Evolutionary conservation across 1,140 invertebrate species (phyloP).

Genomic region (Hermatobates lingyangjiaoensis): DNA sequence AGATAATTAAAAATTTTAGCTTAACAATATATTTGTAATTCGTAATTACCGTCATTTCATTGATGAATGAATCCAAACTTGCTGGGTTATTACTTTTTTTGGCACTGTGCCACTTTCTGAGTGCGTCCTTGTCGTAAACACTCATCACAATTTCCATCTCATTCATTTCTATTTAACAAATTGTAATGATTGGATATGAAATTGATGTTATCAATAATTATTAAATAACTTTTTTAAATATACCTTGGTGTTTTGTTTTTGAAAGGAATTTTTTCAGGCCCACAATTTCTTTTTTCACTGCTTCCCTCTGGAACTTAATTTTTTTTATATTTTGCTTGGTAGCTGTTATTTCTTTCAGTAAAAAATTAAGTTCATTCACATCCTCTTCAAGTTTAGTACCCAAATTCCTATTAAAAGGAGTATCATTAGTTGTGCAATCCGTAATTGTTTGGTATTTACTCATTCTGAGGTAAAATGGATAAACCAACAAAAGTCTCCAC

Average conservation of each 20-base stretch:
- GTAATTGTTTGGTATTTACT: too few relatives aligned
- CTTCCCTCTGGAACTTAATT: conserved; percentile 20
- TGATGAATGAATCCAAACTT: background rate
- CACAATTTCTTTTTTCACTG: conserved; percentile 20
- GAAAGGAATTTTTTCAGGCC: conserved; percentile 17
- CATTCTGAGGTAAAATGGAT: too few relatives aligned
- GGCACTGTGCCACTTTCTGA: conserved; percentile 19
- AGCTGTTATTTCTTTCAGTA: conserved; percentile 20
- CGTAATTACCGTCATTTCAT: background rate
- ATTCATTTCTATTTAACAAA: conserved; percentile 18
- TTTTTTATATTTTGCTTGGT: conserved; percentile 18
- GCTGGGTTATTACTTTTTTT: conserved; percentile 18
- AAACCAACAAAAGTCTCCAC: too few relatives aligned
- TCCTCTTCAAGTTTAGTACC: conserved; percentile 18
- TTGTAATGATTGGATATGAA: too few relatives aligned
- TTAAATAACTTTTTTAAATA: too few relatives aligned
- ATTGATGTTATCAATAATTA: too few relatives aligned
- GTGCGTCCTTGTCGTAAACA: conserved; percentile 21
- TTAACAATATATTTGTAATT: too few relatives aligned
- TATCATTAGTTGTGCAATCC: too few relatives aligned
- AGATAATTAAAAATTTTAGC: too few relatives aligned
- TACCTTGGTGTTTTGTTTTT: conserved; percentile 22
- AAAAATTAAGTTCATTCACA: conserved; percentile 20
- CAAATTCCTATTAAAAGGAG: conserved; percentile 16
- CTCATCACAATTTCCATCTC: conserved; percentile 22